Base-by-base conservation (phyloP, 1,140 invertebrate species). In the Ostrea edulis region DNA sequence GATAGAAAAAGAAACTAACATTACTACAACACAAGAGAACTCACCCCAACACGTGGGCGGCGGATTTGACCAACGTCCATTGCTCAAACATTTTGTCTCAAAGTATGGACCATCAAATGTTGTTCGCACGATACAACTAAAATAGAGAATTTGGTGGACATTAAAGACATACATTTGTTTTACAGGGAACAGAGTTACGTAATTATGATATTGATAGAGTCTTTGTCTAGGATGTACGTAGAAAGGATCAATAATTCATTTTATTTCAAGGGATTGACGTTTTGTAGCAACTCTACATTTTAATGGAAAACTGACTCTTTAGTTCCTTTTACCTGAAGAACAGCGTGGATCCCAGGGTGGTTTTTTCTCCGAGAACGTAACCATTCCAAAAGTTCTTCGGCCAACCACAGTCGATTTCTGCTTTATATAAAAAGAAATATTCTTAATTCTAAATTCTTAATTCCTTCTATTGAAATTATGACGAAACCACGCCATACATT, bases 401-500 rank as follows among this genome's bases (percentile, higher is more conserved):
- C 91, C 97, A 96, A 2, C 98, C 97, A 94, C 98, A 99, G 95
- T 99, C 97, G 92, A 99, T 99, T 95, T 99, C 98, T 97, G 93
- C 35, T 83, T 83, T 54, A 83, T 11, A 83, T 17, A 83, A 44
- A 3, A 52, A 54, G n/a, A 52, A 51, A 83, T 22, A n/a, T n/a
- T n/a, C n/a, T n/a, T n/a, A n/a, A n/a, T n/a, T n/a, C n/a, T n/a
- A 5, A 35, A 81, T 81, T 29, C 44, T 35, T 20, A 29, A 5
- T 25, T 20, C 22, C 71, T 35, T 81, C 17, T 51, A 12, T 44
- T 5, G 35, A 44, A 44, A 44, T 44, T n/a, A n/a, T n/a, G n/a
- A n/a, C 35, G 25, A 81, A 35, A 2, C 22, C 20, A 11, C 22
- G 11, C 68, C 5, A 29, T 7, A 22, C 14, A n/a, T 44, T 5